Base-by-base conservation (phyloP, 2,113 vertebrate species). In the Perognathus longimembris region DNA sequence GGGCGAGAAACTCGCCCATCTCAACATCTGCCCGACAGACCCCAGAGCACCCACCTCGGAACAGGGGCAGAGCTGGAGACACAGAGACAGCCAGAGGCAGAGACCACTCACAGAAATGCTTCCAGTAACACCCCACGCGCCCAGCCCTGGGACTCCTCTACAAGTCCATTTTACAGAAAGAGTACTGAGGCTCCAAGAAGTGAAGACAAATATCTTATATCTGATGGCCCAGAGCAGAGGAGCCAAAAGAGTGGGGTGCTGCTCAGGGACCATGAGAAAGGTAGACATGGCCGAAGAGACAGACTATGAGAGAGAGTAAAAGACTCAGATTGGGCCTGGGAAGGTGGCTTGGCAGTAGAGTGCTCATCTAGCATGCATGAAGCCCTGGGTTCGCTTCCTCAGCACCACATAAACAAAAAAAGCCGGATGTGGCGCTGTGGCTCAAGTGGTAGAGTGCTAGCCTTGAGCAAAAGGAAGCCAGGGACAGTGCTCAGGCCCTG, bases 1-100 rank as follows among this genome's bases (percentile, higher is more conserved):
- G 92, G 95, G 96, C 91, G 89, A 95, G 81, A 78, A 66, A 45
- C 91, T 95, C 96, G 94, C 95, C 94, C 95, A 2, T 86, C 17
- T 73, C 78, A 24, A 38, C 24, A 81, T 66, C 95, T 96, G 95
- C 96, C 96, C 84, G 93, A 96, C 96, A 96, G 86, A 93, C 42
- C 75, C 88, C 85, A 96, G 92, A 85, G 94, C 80, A 88, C 64
- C 59, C 85, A 81, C 28, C 59, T 89, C 3, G 34, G 32, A 45
- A 67, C 95, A 78, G 63, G 93, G 85, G 30, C 40, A 83, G 84
- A 92, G 88, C n/a, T 79, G 63, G 57, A 87, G 45, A 76, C 57
- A 85, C 74, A n/a, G 17, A 69, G 18, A 73, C 5, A 36, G 10
- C 7, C 8, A 76, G 42, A 38, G 15, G 36, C 40, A 73, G 71